Evolutionary conservation across 2,113 vertebrate genomes (phyloP).

Genomic region (Syngnathus scovelli): DNA sequence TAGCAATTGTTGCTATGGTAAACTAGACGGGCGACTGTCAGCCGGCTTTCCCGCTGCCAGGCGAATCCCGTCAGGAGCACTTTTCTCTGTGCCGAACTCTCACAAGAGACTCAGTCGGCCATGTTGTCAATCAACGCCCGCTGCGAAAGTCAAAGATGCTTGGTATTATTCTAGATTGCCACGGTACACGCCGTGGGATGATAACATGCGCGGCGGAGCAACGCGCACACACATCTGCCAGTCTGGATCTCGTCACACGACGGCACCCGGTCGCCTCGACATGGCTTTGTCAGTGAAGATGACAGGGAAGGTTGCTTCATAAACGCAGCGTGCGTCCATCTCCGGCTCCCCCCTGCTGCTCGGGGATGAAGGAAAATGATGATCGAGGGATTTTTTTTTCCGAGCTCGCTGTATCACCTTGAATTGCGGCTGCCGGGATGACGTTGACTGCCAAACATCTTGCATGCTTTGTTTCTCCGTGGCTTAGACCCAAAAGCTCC

Average conservation of each 20-base stretch:
- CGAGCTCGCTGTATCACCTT: conserved; percentile 52
- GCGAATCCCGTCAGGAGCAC: conserved; percentile 30
- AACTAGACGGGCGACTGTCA: conserved; percentile 36
- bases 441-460: neutral
- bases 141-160: conserved; percentile 32
- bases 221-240: conserved; percentile 40
- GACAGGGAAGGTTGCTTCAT: conserved; percentile 55
- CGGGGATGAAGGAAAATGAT: conserved; percentile 55
- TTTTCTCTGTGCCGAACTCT: conserved; percentile 23
- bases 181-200: conserved; percentile 20
- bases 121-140: conserved; percentile 39
- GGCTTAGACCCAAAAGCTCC: neutral
- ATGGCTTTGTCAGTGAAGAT: conserved; percentile 44
- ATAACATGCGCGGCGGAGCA: conserved; percentile 6
- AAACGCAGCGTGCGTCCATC: conserved; percentile 45
- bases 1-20: conserved; percentile 19
- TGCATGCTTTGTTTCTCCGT: neutral
- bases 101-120: conserved; percentile 19
- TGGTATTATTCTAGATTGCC: conserved; percentile 29
- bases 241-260: conserved; percentile 47
- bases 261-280: conserved; percentile 30
- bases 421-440: conserved; percentile 27
- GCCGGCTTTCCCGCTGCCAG: conserved; percentile 40
- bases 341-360: conserved; percentile 38
- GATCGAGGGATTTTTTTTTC: conserved; percentile 53